Conservation (phyloP, 1,140 invertebrate species). For the Cylas formicarius region DNA sequence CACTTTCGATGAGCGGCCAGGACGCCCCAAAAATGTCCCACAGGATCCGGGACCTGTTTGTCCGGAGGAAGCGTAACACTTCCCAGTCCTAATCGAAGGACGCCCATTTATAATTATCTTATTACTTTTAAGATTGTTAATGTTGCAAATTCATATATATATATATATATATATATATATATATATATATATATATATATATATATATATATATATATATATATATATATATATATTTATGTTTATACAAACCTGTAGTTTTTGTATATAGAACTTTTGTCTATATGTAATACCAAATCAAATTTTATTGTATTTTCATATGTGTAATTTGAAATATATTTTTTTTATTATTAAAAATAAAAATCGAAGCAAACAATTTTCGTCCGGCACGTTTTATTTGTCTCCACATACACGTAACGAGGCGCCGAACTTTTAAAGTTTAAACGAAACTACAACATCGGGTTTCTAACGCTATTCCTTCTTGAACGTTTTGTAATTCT, state of each 20-base stretch:
- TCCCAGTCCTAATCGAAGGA: slow-evolving; percentile 17
- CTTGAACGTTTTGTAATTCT: slow-evolving; percentile 16
- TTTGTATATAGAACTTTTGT: slow-evolving; percentile 22
- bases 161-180: slow-evolving; percentile 9
- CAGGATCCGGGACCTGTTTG: slow-evolving; percentile 26
- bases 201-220: slow-evolving; percentile 18
- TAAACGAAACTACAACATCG: neutral
- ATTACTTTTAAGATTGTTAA: slow-evolving; percentile 1
- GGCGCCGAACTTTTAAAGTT: slow-evolving; percentile 1
- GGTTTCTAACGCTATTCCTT: neutral
- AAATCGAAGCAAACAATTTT: neutral
- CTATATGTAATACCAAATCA: slow-evolving; percentile 23
- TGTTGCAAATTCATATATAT: slow-evolving; percentile 7
- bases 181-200: no score
- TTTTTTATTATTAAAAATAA: slow-evolving; percentile 17
- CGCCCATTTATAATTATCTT: neutral
- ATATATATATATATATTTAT: slow-evolving; percentile 22
- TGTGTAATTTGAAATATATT: slow-evolving; percentile 11
- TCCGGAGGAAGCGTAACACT: slow-evolving; percentile 27
- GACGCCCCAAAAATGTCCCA: slow-evolving; percentile 30
- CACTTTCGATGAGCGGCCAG: slow-evolving; percentile 20
- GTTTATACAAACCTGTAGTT: slow-evolving; percentile 24
- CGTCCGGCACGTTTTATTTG: neutral
- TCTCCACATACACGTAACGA: neutral
- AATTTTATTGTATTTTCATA: slow-evolving; percentile 18